Conservation (phyloP, 2,888 invertebrate genomes). For the Abrostola triplasia region DNA sequence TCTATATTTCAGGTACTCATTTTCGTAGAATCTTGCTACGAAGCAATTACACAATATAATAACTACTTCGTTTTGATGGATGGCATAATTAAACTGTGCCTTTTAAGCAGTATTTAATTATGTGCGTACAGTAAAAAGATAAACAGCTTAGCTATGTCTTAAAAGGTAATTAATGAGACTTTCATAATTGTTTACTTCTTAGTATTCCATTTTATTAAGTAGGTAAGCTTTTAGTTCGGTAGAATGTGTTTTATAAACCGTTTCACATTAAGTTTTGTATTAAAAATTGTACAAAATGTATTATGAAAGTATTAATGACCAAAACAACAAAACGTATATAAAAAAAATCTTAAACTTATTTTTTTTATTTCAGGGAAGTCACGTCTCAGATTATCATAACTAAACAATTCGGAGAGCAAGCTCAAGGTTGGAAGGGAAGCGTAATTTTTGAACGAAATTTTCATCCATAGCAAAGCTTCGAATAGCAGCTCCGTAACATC, state of each 20-base stretch:
- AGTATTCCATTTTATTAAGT: neutral
- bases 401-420: neutral
- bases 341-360: no score
- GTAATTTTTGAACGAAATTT: conserved; percentile 12
- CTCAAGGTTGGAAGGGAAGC: conserved; percentile 1
- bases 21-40: neutral
- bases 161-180: conserved; percentile 21
- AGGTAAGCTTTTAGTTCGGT: conserved; percentile 1
- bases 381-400: neutral
- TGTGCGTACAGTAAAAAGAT: conserved; percentile 1
- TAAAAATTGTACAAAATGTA: no score
- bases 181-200: conserved; percentile 2
- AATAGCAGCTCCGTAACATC: conserved; percentile 23
- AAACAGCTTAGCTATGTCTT: conserved; percentile 5
- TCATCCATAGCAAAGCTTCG: neutral
- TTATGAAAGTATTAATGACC: no score
- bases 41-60: neutral
- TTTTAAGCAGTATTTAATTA: conserved; percentile 17
- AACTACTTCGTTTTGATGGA: neutral
- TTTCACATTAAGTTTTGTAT: neutral
- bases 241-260: conserved; percentile 9
- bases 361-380: no score
- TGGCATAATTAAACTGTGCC: neutral
- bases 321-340: no score
- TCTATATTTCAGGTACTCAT: neutral